Evolutionary conservation across 2,113 vertebrate species (phyloP).

Genomic region (Brachirus orientalis): DNA sequence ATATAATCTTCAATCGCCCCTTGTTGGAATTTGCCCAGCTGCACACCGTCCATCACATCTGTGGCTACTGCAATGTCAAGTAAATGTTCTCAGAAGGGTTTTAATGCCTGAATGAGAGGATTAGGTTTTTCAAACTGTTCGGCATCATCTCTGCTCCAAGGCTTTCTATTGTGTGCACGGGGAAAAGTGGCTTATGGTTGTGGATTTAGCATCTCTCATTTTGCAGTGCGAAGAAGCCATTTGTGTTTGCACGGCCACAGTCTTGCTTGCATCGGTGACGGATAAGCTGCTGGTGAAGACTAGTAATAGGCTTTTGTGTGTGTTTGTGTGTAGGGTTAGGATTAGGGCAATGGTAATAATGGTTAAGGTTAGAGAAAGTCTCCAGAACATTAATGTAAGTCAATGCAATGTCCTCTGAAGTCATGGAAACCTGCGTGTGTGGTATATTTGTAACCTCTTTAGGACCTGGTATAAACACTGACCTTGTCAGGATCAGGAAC

Average conservation of each 20-base stretch:
- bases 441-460: no score
- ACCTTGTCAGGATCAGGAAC: no score
- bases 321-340: no score
- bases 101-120: constrained; percentile 33
- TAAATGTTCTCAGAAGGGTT: constrained; percentile 42
- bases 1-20: constrained; percentile 47
- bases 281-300: constrained; percentile 59
- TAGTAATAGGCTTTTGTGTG: constrained; percentile 60
- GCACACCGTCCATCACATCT: constrained; percentile 38
- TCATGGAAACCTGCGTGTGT: no score
- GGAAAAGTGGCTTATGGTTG: constrained; percentile 52
- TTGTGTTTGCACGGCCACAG: constrained; percentile 41
- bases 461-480: no score
- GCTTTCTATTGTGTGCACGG: constrained; percentile 39
- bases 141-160: constrained; percentile 41
- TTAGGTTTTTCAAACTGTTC: no score
- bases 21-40: constrained; percentile 25
- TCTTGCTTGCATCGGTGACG: constrained; percentile 37
- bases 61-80: constrained; percentile 39
- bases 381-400: no score
- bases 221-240: constrained; percentile 37
- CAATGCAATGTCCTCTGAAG: no score
- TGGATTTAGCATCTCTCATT: constrained; percentile 55
- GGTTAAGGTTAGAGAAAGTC: no score
- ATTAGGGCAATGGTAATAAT: no score